Percentiles rank a stretch among this genome's conserved stretches.
Conservation (phyloP, 2,797 vertebrate species). For the Taenioides sp. region DNA sequence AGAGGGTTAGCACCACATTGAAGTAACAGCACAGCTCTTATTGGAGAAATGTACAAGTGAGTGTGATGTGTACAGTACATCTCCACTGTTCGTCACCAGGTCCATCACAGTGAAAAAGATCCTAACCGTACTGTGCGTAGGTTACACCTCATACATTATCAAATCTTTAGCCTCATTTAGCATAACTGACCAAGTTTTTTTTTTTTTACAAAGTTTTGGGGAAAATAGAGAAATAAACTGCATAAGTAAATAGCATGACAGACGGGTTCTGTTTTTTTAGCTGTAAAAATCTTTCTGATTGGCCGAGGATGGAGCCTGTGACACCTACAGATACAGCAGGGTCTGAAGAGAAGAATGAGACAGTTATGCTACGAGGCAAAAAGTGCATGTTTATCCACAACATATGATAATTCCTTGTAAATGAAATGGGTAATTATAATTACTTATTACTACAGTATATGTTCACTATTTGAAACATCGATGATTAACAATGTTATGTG, state of each 20-base stretch:
- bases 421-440: background rate
- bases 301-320: too few relatives aligned
- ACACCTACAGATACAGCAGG: too few relatives aligned
- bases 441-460: background rate
- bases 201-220: too few relatives aligned
- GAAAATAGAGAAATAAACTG: too few relatives aligned
- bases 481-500: background rate
- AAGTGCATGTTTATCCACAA: background rate
- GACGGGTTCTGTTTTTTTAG: background rate
- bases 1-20: slow-evolving; percentile 62
- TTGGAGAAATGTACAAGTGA: slow-evolving; percentile 42
- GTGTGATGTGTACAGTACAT: slow-evolving; percentile 43
- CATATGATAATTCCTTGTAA: background rate
- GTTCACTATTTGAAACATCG: background rate
- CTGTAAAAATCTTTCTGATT: background rate
- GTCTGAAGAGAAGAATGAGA: too few relatives aligned
- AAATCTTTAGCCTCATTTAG: too few relatives aligned
- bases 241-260: too few relatives aligned
- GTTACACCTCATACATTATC: too few relatives aligned
- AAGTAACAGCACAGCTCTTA: slow-evolving; percentile 51
- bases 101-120: too few relatives aligned
- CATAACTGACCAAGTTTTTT: too few relatives aligned
- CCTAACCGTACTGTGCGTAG: too few relatives aligned
- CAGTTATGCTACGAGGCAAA: background rate
- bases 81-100: slow-evolving; percentile 6